Conservation (phyloP, 2,797 vertebrate species). For the Novumbra hubbsi region DNA sequence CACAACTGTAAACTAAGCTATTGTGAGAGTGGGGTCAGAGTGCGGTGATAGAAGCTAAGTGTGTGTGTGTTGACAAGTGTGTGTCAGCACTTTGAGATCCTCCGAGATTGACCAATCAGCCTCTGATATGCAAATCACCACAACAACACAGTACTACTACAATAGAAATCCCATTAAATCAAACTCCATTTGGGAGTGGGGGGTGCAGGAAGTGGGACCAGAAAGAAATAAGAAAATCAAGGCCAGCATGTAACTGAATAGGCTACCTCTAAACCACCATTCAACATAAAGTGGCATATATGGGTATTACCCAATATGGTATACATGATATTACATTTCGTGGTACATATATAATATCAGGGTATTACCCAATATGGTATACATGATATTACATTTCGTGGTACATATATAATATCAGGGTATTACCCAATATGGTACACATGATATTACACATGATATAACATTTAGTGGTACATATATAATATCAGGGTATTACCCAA, state of each 20-base stretch:
- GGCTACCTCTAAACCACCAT: neutral
- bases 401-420: too few relatives aligned
- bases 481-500: too few relatives aligned
- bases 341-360: too few relatives aligned
- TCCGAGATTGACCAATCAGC: neutral
- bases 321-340: too few relatives aligned
- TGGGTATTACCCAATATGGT: too few relatives aligned
- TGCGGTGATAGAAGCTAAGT: constrained; percentile 26
- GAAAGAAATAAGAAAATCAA: neutral
- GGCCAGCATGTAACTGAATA: neutral
- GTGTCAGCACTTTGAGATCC: neutral
- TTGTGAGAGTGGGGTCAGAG: constrained; percentile 20
- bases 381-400: too few relatives aligned
- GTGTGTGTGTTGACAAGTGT: neutral
- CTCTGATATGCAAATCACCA: constrained; percentile 3
- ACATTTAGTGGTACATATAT: too few relatives aligned
- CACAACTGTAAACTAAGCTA: constrained; percentile 24
- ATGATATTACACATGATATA: too few relatives aligned
- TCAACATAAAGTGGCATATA: too few relatives aligned
- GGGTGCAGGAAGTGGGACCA: neutral
- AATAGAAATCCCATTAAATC: neutral
- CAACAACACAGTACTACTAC: neutral
- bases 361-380: too few relatives aligned
- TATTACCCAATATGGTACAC: too few relatives aligned
- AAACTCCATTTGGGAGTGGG: neutral